Conservation (phyloP, 1,140 invertebrate species). For the Drosophila lacertosa region DNA sequence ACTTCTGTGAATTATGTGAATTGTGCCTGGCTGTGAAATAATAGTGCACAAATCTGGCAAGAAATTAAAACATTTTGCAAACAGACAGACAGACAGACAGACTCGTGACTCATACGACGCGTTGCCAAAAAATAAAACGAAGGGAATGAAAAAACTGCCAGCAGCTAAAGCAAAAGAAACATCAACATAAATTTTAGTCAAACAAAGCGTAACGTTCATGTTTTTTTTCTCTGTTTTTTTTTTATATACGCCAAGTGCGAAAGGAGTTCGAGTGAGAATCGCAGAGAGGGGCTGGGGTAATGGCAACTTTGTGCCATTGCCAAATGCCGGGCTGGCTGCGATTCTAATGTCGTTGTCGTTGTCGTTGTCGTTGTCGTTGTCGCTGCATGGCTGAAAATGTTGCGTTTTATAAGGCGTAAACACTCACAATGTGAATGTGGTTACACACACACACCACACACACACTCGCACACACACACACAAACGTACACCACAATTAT, state of each 20-base stretch:
- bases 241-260: constrained; percentile 43
- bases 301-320: constrained; percentile 75
- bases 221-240: constrained; percentile 6
- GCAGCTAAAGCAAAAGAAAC: constrained; percentile 53
- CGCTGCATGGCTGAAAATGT: constrained; percentile 61
- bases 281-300: constrained; percentile 52
- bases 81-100: constrained; percentile 40
- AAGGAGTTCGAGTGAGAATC: too few species aligned
- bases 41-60: constrained; percentile 43
- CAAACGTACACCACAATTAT: constrained; percentile 33
- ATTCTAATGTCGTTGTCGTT: constrained; percentile 60
- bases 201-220: constrained; percentile 73
- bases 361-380: constrained; percentile 42
- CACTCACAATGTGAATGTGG: constrained; percentile 54
- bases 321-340: constrained; percentile 54
- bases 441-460: constrained; percentile 23
- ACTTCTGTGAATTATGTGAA: constrained; percentile 38
- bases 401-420: constrained; percentile 74
- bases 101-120: constrained; percentile 55
- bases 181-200: constrained; percentile 81
- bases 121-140: constrained; percentile 29
- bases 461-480: constrained; percentile 1
- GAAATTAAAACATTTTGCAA: constrained; percentile 71
- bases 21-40: constrained; percentile 32
- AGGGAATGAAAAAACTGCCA: not conserved